A percentile compares a stretch with the other conserved stretches of the same genome.
Evolutionary conservation across 1,140 invertebrate species (phyloP).

Genomic region (Pantala flavescens): DNA sequence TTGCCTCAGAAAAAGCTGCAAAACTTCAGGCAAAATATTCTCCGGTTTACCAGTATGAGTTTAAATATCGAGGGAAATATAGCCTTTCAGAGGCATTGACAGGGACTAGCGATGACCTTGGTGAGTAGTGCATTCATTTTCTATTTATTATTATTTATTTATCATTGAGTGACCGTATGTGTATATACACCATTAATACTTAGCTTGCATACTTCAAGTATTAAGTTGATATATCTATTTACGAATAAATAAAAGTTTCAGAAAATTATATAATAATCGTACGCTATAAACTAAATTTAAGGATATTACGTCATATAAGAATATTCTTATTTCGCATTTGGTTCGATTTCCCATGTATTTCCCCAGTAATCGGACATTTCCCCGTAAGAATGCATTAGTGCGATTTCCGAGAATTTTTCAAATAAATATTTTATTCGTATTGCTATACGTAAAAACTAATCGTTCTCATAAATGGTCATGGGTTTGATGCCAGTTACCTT

Average conservation of each 20-base stretch:
- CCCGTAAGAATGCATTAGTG: too few species aligned
- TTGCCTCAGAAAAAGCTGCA: not conserved
- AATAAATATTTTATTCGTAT: too few species aligned
- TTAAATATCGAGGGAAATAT: not conserved
- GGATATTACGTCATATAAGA: too few species aligned
- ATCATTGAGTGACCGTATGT: not conserved
- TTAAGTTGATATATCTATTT: not conserved
- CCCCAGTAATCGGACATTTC: too few species aligned
- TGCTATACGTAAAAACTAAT: too few species aligned
- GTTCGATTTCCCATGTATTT: too few species aligned
- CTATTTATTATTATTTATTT: not conserved
- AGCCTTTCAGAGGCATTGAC: not conserved
- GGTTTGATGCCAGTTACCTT: too few species aligned
- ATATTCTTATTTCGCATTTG: too few species aligned
- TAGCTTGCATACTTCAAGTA: not conserved
- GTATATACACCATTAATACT: not conserved
- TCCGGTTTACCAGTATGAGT: not conserved
- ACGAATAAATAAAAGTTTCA: not conserved
- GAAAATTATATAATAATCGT: too few species aligned
- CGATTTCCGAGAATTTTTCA: too few species aligned
- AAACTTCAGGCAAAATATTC: not conserved
- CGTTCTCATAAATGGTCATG: too few species aligned
- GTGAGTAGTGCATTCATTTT: not conserved
- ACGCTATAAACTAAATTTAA: too few species aligned
- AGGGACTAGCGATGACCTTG: not conserved